Percentiles rank a stretch among this genome's conserved stretches.
phyloP scores from a whole-genome alignment of 1,140 invertebrate species.

The Anoplolepis gracilipes region DNA sequence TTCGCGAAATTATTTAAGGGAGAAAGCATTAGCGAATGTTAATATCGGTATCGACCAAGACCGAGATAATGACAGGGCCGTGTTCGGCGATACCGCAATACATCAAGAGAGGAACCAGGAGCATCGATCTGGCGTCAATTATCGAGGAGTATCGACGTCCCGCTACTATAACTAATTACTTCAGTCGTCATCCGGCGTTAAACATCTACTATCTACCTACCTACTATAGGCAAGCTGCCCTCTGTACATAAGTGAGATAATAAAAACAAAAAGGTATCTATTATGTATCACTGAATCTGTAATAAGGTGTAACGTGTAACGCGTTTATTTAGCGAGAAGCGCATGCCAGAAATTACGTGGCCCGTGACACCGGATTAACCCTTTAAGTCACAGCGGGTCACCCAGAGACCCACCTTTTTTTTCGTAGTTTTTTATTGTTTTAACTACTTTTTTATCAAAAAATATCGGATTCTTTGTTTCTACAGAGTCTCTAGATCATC shows the following conservation, averaged over 20 bases:
- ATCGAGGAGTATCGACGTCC: conserved; percentile 59
- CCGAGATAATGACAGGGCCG: neutral
- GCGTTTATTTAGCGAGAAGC: conserved; percentile 77
- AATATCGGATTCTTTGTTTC: no score
- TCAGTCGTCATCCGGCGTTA: conserved; percentile 65
- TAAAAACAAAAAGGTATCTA: conserved; percentile 69
- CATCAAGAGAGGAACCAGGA: neutral
- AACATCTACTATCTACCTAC: conserved; percentile 60
- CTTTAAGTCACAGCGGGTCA: no score
- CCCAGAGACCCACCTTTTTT: no score
- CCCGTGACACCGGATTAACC: conserved; percentile 46
- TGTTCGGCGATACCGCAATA: conserved; percentile 22
- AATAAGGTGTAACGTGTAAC: conserved; percentile 83
- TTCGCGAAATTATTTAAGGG: conserved; percentile 11
- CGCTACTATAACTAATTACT: conserved; percentile 42
- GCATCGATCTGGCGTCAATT: conserved; percentile 72
- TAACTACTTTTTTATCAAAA: no score
- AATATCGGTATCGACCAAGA: conserved; percentile 28
- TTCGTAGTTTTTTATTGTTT: no score
- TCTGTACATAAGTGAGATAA: conserved; percentile 78
- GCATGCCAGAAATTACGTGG: conserved; percentile 8
- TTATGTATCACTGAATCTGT: conserved; percentile 82
- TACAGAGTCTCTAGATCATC: no score
- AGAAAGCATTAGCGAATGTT: conserved; percentile 3
- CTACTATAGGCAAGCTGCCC: conserved; percentile 74